Base-by-base conservation (phyloP, 2,888 invertebrate genomes). In the Drosophila trichaetosa region DNA sequence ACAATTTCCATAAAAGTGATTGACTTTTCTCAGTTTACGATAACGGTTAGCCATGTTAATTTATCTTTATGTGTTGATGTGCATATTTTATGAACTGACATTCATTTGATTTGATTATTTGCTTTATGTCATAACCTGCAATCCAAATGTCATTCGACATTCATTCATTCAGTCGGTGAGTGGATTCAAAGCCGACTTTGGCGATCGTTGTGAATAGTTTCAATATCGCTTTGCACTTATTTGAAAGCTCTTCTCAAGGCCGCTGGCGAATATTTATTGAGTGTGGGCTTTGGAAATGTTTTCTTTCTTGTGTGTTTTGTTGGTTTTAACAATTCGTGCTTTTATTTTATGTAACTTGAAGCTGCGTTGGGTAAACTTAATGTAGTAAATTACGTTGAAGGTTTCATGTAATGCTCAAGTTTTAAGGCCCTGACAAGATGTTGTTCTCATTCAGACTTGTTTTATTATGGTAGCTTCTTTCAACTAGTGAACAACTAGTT, bases 381-480 rank as follows among this genome's bases (percentile, higher is more conserved):
- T 74, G 73, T 80, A 72, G 77, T 83, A 88, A 88, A 86, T 76
- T 80, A 80, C 73, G 70, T 69, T 73, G 73, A 77, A 58, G 86
- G 69, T 68, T 69, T 52, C 70, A 56, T 71, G 73, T 73, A 73
- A 68, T 82, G 79, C 69, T 73, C 66, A 64, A 53, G 49, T 64
- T 65, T 71, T 81, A 69, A 69, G 69, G 53, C 64, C 75, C 58
- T 58, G 54, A 57, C 78, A 69, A 69, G 62, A 59, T 78, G 66
- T 66, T 46, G 52, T 34, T 64, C 21, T 52, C 31, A 60, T 36
- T 58, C 64, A 38, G 21, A 21, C 42, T 21, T 42, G 59, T 51
- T 74, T 78, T 76, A 80, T 76, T 83, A 87, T 83, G 79, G 84
- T 70, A 74, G 70, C 65, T 68, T 60, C 73, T 62, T 64, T 62